Conservation (phyloP, 2,113 vertebrate genomes). For the Lepisosteus oculatus region DNA sequence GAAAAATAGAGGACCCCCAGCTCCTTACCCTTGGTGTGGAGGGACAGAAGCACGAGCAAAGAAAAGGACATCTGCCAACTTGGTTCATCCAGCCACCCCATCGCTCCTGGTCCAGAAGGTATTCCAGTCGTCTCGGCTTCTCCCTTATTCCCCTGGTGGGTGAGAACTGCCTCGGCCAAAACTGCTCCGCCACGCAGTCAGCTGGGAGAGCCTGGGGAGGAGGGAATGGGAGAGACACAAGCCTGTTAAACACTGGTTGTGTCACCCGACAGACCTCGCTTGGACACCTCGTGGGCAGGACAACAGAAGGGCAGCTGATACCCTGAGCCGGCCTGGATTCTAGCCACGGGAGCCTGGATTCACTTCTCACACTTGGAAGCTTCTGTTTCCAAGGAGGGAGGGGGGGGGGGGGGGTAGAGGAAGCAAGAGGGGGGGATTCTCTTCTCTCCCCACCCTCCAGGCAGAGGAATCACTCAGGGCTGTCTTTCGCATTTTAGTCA, state of each 20-base stretch:
- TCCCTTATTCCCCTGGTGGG: slow-evolving; percentile 4
- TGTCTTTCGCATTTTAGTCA: slow-evolving; percentile 13
- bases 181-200: slow-evolving; percentile 59
- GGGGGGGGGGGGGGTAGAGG: neutral
- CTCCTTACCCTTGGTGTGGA: slow-evolving; percentile 69
- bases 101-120: neutral
- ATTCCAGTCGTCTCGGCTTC: slow-evolving; percentile 1
- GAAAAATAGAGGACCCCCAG: slow-evolving; percentile 23
- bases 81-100: slow-evolving; percentile 49
- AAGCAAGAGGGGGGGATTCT: neutral
- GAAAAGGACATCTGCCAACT: slow-evolving; percentile 47
- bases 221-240: slow-evolving; percentile 57
- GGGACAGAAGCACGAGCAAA: slow-evolving; percentile 61
- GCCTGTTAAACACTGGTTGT: slow-evolving; percentile 58
- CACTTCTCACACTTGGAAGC: slow-evolving; percentile 36
- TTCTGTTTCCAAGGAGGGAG: slow-evolving; percentile 23
- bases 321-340: slow-evolving; percentile 40
- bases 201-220: slow-evolving; percentile 47
- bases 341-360: slow-evolving; percentile 42
- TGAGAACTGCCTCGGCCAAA: slow-evolving; percentile 38
- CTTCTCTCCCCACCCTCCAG: slow-evolving; percentile 7
- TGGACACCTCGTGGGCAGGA: slow-evolving; percentile 55
- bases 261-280: slow-evolving; percentile 52
- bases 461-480: slow-evolving; percentile 13
- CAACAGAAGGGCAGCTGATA: slow-evolving; percentile 42